A percentile compares a stretch with the other conserved stretches of the same genome.
Conservation (phyloP, 2,113 vertebrate species). For the Nycticebus coucang region DNA sequence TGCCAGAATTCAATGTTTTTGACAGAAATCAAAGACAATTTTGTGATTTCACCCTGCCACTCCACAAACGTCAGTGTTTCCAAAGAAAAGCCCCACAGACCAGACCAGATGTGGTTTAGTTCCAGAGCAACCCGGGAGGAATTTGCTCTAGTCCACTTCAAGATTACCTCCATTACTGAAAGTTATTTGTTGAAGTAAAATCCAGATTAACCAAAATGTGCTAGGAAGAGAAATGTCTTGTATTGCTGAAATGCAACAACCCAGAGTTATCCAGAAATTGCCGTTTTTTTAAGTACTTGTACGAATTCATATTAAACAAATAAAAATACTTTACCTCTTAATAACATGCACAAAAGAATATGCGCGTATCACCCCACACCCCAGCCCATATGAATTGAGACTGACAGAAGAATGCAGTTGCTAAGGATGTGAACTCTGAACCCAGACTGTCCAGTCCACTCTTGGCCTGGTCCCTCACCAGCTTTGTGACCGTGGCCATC, state of each 20-base stretch:
- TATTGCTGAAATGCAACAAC: neutral
- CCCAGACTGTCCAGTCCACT: neutral
- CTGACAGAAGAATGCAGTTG: neutral
- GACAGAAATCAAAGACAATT: slow-evolving; percentile 17
- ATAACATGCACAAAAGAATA: neutral
- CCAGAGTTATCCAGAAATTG: neutral
- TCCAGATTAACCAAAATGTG: slow-evolving; percentile 5
- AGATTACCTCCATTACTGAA: neutral
- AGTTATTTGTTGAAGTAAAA: slow-evolving; percentile 16
- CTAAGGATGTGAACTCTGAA: neutral
- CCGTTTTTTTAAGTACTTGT: neutral
- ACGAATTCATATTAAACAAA: slow-evolving; percentile 25
- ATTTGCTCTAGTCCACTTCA: neutral
- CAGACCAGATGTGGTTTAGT: neutral
- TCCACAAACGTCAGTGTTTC: neutral
- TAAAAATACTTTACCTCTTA: neutral
- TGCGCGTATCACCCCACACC: neutral
- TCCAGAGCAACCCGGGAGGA: neutral
- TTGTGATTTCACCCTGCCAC: neutral
- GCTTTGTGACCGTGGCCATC: neutral
- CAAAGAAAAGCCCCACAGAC: neutral
- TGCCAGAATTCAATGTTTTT: slow-evolving; percentile 2
- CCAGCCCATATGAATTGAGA: neutral
- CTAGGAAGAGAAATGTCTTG: neutral
- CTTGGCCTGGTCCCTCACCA: neutral